Conservation (phyloP, 2,113 vertebrate genomes). For the Odocoileus virginianus region DNA sequence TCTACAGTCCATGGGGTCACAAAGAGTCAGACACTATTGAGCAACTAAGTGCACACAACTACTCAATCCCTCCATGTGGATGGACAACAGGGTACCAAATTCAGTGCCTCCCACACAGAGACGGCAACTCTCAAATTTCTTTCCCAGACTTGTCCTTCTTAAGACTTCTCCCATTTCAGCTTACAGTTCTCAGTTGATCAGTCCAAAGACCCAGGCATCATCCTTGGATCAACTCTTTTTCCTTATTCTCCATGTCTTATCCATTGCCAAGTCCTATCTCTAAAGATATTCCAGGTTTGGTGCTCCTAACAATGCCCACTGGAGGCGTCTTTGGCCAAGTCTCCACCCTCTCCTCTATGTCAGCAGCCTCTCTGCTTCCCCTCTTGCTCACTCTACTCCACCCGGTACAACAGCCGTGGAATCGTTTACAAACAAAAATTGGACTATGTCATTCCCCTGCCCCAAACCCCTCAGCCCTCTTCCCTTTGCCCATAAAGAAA, state of each 20-base stretch:
- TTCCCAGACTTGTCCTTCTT: background rate
- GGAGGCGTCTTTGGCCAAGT: background rate
- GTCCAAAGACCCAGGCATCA: background rate
- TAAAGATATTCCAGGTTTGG: background rate
- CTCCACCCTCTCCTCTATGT: background rate
- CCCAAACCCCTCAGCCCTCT: background rate
- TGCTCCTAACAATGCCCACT: background rate
- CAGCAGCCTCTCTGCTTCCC: background rate
- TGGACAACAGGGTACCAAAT: background rate
- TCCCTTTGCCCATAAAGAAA: background rate
- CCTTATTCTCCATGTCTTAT: background rate
- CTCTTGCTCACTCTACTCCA: too few species aligned
- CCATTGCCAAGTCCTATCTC: background rate
- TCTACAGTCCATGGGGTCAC: background rate
- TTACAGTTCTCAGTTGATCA: background rate
- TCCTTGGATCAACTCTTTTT: background rate
- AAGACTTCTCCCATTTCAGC: background rate
- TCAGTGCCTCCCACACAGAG: background rate
- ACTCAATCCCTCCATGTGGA: background rate
- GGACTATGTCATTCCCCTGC: background rate
- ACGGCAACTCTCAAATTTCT: background rate
- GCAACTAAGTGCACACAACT: background rate
- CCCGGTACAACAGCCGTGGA: background rate
- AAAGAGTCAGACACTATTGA: background rate
- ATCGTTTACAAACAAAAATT: background rate